Percentiles rank a stretch among this genome's conserved stretches.
These are phyloP conservation scores for Polyergus mexicanus DNA, from an alignment of 1,140 invertebrate genomes.

Conservation along the genomic window DNA sequence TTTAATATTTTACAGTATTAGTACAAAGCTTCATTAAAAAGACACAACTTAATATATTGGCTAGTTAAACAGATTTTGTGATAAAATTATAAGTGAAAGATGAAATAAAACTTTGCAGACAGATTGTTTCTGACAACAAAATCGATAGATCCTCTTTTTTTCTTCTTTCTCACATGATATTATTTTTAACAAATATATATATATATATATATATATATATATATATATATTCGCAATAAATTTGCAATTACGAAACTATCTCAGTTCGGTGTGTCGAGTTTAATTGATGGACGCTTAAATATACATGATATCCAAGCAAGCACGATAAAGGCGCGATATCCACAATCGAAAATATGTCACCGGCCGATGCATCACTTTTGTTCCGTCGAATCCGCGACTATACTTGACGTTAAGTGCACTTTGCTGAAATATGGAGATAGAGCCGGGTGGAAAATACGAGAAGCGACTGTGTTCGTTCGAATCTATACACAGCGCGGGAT, in stretches of 20 bases:
- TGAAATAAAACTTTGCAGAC: neutral
- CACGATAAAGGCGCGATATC: conserved; percentile 39
- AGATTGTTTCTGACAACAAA: neutral
- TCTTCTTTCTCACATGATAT: neutral
- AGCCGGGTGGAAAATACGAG: conserved; percentile 40
- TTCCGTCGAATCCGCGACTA: conserved; percentile 52
- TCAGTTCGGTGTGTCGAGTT: neutral
- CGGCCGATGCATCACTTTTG: conserved; percentile 52
- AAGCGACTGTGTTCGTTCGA: conserved; percentile 41
- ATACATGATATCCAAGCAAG: neutral
- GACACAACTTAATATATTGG: neutral
- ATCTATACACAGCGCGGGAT: conserved; percentile 49
- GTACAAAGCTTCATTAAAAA: neutral
- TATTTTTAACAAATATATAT: too few relatives aligned
- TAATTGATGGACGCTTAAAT: conserved; percentile 36
- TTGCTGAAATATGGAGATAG: conserved; percentile 54
- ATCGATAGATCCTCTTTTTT: neutral
- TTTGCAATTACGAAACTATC: neutral
- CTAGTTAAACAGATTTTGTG: neutral
- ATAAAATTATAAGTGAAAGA: neutral
- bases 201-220: too few relatives aligned
- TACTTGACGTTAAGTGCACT: conserved; percentile 60
- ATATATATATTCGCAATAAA: neutral
- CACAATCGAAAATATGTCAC: conserved; percentile 58
- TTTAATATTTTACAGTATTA: neutral